These are phyloP conservation scores for Leucophenga montana DNA, from an alignment of 2,888 invertebrate genomes.

Conservation along the genomic window DNA sequence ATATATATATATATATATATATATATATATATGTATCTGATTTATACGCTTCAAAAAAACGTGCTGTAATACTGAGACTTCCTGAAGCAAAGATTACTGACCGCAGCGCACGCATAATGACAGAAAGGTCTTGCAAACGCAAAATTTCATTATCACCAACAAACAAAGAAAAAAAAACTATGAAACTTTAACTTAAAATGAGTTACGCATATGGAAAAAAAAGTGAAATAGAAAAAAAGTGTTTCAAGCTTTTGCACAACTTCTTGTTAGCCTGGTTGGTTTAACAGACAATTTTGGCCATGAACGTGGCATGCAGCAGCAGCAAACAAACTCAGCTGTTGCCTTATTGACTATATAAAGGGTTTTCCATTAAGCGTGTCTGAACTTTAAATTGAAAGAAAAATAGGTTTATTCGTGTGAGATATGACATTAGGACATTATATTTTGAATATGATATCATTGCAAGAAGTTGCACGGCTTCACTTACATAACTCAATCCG, in stretches of 20 bases:
- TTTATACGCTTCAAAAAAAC: too few relatives aligned
- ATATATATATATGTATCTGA: not conserved
- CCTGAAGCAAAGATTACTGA: slow-evolving; percentile 19
- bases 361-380: too few relatives aligned
- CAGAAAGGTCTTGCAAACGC: slow-evolving; percentile 2
- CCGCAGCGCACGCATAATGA: slow-evolving; percentile 4
- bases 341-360: too few relatives aligned
- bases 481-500: too few relatives aligned
- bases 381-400: too few relatives aligned
- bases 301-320: not conserved
- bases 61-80: not conserved
- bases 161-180: not conserved
- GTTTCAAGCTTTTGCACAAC: not conserved
- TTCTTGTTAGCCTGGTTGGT: too few relatives aligned
- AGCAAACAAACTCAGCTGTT: too few relatives aligned
- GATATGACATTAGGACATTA: too few relatives aligned
- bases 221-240: not conserved
- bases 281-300: not conserved
- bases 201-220: not conserved
- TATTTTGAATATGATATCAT: too few relatives aligned
- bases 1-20: too few relatives aligned
- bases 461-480: too few relatives aligned
- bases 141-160: not conserved
- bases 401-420: too few relatives aligned
- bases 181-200: not conserved